These are phyloP conservation scores for Epinephelus fuscoguttatus DNA, from an alignment of 2,113 vertebrate genomes.

Conservation along the genomic window DNA sequence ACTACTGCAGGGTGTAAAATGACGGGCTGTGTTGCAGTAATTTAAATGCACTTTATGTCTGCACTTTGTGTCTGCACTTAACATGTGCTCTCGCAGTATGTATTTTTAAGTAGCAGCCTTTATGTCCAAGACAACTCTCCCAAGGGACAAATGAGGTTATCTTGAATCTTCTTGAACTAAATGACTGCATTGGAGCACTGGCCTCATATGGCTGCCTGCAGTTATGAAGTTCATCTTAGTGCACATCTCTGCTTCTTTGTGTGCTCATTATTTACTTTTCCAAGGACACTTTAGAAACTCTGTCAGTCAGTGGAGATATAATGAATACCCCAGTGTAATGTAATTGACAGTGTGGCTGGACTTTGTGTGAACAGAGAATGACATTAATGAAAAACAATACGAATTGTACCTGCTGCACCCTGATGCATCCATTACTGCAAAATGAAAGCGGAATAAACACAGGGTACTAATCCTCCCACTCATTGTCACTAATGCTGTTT, in stretches of 20 bases:
- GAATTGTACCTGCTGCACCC: neutral
- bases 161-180: neutral
- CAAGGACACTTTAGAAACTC: neutral
- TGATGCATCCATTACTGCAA: slow-evolving; percentile 3
- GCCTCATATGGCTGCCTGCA: neutral
- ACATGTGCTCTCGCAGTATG: too few relatives aligned
- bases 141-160: too few relatives aligned
- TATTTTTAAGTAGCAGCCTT: too few relatives aligned
- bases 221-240: neutral
- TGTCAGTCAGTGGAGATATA: neutral
- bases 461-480: neutral
- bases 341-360: neutral
- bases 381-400: neutral
- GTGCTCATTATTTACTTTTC: neutral
- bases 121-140: too few relatives aligned
- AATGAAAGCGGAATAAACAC: neutral
- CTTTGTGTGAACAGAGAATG: neutral
- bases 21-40: too few relatives aligned
- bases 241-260: neutral
- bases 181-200: neutral
- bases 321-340: neutral
- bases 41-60: too few relatives aligned
- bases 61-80: too few relatives aligned
- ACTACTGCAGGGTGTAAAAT: too few relatives aligned
- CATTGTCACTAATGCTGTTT: neutral